Base-by-base conservation (phyloP, 2,797 vertebrate genomes). In the Hozukius guyotensis region DNA sequence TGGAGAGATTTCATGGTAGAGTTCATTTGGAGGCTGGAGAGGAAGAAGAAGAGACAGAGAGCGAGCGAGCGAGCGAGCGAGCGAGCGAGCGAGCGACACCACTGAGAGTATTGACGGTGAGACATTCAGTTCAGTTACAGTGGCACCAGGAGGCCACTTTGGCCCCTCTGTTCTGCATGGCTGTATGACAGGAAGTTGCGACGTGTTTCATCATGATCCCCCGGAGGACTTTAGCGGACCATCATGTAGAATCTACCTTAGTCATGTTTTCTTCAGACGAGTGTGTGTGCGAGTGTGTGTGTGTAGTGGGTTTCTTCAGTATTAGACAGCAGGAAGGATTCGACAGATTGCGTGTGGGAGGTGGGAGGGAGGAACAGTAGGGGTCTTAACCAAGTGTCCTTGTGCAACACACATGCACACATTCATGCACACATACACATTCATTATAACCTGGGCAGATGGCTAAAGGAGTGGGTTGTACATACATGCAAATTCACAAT, bases 311-410 rank as follows among this genome's bases (percentile, higher is more conserved):
- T 72, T 75, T 80, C 42, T 84, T 77, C 67, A 63, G 65, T 53
- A 67, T 82, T 53, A 76, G 83, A 83, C 66, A 63, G 81, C 82
- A 86, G 85, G 75, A 88, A 83, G 65, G 86, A 88, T 59, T 53
- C 79, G 86, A 85, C 92, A 92, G 90, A 93, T 86, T 93, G 91
- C 84, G 86, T 77, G 93, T 90, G 76, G 92, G 93, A 91, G 81
- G 84, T 80, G 82, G 79, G 68, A 87, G 66, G 75, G 83, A 86
- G 76, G 75, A 91, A 89, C 87, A 89, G 89, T 85, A 72, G 91
- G 91, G 86, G 82, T 84, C 79, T 84, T 49, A 82, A 83, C 77
- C 85, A 89, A 61, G 29, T 84, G 82, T 84, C 82, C 61, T 72
- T 69, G 59, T 75, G 67, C 56, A 73, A 76, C 76, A 85, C 63